Conservation (phyloP, 2,113 vertebrate species). For the Cettia cetti region DNA sequence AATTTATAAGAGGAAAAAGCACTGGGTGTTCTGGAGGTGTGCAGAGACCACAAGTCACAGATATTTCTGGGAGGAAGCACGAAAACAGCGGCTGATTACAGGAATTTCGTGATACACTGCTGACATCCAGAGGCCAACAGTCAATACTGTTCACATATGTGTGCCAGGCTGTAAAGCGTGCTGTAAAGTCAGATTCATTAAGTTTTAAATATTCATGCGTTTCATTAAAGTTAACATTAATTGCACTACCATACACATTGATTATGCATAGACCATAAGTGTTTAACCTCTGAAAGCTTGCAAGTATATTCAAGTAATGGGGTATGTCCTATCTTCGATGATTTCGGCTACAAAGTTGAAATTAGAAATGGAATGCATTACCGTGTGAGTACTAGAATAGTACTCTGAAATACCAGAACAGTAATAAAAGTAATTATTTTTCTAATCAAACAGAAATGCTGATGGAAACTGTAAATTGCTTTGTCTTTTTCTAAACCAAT, state of each 20-base stretch:
- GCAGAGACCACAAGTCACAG: conserved; percentile 57
- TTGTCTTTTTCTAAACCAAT: not conserved
- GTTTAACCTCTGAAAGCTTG: conserved; percentile 63
- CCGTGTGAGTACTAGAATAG: not conserved
- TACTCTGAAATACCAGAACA: not conserved
- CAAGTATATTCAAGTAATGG: conserved; percentile 43
- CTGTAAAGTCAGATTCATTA: conserved; percentile 41
- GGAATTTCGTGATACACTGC: conserved; percentile 63
- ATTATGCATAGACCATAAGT: conserved; percentile 54
- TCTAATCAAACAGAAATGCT: not conserved
- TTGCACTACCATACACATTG: conserved; percentile 48
- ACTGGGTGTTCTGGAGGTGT: conserved; percentile 69
- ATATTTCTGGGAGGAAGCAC: conserved; percentile 66
- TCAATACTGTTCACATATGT: conserved; percentile 46
- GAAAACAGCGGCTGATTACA: conserved; percentile 2
- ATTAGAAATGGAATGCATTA: not conserved
- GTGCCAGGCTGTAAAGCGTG: not conserved
- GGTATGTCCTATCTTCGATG: not conserved
- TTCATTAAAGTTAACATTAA: conserved; percentile 65
- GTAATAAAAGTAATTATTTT: not conserved
- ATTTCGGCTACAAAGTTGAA: conserved; percentile 4
- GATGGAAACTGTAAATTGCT: not conserved
- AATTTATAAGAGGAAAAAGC: conserved; percentile 79
- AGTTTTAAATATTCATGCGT: conserved; percentile 60
- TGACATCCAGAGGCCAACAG: conserved; percentile 80